Percentiles rank a stretch among this genome's conserved stretches.
phyloP scores from a whole-genome alignment of 1,140 invertebrate genomes.

The Drosophila malerkotliana region DNA sequence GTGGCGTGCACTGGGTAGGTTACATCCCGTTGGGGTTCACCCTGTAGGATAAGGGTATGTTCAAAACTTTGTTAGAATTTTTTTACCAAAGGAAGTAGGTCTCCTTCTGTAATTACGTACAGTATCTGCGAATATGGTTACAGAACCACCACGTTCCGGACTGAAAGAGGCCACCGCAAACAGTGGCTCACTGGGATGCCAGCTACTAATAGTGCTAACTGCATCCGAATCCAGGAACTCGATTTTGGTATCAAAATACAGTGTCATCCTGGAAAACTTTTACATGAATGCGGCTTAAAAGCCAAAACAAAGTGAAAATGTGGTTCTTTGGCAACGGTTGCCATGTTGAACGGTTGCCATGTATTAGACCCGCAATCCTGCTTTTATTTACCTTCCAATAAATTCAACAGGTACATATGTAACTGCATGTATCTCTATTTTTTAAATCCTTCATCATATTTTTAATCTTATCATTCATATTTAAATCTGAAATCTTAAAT shows the following conservation, averaged over 20 bases:
- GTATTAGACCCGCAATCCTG: neutral
- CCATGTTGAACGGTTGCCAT: constrained; percentile 22
- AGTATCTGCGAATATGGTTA: constrained; percentile 94
- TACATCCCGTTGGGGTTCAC: constrained; percentile 91
- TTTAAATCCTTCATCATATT: neutral
- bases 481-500: no score
- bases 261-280: constrained; percentile 85
- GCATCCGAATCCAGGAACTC: constrained; percentile 88
- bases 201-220: constrained; percentile 90
- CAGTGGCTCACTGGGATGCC: constrained; percentile 91
- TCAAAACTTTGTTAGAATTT: neutral
- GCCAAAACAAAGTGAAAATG: constrained; percentile 38
- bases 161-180: constrained; percentile 94
- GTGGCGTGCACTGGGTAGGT: constrained; percentile 89
- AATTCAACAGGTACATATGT: neutral
- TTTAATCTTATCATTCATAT: no score
- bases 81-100: neutral
- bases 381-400: neutral
- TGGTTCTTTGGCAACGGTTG: constrained; percentile 40
- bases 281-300: neutral
- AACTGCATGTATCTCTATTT: no score
- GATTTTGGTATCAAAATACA: constrained; percentile 91
- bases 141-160: constrained; percentile 93
- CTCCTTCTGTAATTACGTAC: constrained; percentile 84
- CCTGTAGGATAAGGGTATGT: constrained; percentile 85